Conservation (phyloP, 2,797 vertebrate species). For the Sphaeramia orbicularis region DNA sequence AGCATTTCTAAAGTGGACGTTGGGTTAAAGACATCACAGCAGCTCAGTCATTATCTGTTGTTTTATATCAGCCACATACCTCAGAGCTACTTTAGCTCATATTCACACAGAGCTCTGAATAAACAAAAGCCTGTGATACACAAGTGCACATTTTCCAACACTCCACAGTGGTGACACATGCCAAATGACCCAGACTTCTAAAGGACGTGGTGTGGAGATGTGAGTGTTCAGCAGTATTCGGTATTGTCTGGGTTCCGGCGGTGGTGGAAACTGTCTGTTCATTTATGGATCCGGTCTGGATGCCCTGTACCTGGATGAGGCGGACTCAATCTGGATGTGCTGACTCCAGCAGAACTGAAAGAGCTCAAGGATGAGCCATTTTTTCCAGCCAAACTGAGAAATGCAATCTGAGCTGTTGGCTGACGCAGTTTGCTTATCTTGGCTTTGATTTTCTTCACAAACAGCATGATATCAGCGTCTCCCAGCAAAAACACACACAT, state of each 20-base stretch:
- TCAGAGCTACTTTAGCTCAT: constrained; percentile 1
- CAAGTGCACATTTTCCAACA: constrained; percentile 6
- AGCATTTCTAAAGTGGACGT: background rate
- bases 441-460: constrained; percentile 28
- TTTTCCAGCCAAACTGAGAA: constrained; percentile 36
- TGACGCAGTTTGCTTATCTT: constrained; percentile 39
- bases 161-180: constrained; percentile 16
- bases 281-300: constrained; percentile 5
- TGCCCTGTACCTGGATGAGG: constrained; percentile 34
- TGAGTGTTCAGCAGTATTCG: constrained; percentile 11
- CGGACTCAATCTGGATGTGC: constrained; percentile 3
- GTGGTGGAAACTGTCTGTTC: no score
- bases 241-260: background rate
- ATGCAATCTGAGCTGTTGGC: constrained; percentile 36
- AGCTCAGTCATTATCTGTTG: constrained; percentile 23
- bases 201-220: constrained; percentile 20
- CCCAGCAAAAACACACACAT: constrained; percentile 33
- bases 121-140: constrained; percentile 4
- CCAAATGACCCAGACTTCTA: constrained; percentile 10
- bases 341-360: constrained; percentile 8
- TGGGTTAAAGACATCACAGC: constrained; percentile 1
- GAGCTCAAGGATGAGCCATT: constrained; percentile 4
- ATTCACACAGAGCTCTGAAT: background rate
- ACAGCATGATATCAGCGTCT: constrained; percentile 28
- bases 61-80: constrained; percentile 12